phyloP scores from a whole-genome alignment of 2,113 vertebrate genomes.

The Apodemus sylvaticus region DNA sequence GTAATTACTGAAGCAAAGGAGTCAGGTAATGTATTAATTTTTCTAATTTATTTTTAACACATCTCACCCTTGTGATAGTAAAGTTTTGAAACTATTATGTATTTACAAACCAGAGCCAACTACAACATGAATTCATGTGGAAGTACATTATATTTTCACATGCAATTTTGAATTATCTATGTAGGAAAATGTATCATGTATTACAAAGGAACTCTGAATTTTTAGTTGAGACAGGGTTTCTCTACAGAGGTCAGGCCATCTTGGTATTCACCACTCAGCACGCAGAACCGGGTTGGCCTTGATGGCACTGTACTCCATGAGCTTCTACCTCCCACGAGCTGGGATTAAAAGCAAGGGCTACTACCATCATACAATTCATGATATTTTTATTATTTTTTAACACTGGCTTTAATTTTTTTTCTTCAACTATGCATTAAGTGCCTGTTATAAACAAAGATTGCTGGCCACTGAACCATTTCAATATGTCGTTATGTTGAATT shows the following conservation, averaged over 20 bases:
- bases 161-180: background rate
- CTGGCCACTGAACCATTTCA: background rate
- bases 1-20: background rate
- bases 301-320: rapidly evolving
- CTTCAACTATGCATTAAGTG: background rate
- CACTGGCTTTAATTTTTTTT: background rate
- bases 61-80: background rate
- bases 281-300: too few species aligned
- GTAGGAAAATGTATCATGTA: background rate
- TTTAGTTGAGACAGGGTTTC: background rate
- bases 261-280: background rate
- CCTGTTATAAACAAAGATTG: background rate
- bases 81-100: background rate
- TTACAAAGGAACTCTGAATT: background rate
- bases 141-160: background rate
- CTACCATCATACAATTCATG: background rate
- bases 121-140: background rate
- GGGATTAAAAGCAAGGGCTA: background rate
- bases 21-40: background rate
- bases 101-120: background rate
- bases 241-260: background rate
- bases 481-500: too few species aligned
- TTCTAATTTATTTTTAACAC: background rate
- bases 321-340: background rate
- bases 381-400: background rate